Conservation (phyloP, 1,140 invertebrate species). For the Drosophila nikananu region DNA sequence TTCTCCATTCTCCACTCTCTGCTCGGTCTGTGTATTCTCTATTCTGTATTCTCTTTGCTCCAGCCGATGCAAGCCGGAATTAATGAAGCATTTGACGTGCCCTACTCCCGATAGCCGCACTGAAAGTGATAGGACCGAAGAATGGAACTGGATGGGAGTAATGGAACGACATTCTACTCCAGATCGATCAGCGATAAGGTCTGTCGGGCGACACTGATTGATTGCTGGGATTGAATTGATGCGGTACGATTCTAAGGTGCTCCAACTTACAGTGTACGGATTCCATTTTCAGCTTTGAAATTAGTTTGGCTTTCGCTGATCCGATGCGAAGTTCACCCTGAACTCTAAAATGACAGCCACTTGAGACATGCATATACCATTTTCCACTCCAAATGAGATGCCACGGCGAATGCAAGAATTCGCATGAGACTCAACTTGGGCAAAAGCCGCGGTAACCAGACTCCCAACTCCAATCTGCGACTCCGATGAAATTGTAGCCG, state of each 20-base stretch:
- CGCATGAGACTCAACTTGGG: slow-evolving; percentile 18
- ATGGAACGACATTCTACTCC: slow-evolving; percentile 17
- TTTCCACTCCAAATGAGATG: slow-evolving; percentile 7
- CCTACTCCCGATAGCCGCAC: slow-evolving; percentile 61
- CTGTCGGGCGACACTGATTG: slow-evolving; percentile 36
- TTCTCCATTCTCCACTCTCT: not conserved
- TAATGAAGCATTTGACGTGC: slow-evolving; percentile 72
- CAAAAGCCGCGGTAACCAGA: slow-evolving; percentile 34
- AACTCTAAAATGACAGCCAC: slow-evolving; percentile 19
- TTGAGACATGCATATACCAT: slow-evolving; percentile 5
- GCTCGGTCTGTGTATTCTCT: not conserved
- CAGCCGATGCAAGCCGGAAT: slow-evolving; percentile 40
- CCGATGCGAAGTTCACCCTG: slow-evolving; percentile 6
- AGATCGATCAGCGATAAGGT: slow-evolving; percentile 39
- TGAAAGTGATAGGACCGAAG: slow-evolving; percentile 56
- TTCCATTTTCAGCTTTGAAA: not conserved
- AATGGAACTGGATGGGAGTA: slow-evolving; percentile 33
- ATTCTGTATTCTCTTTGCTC: not conserved
- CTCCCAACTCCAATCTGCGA: slow-evolving; percentile 19
- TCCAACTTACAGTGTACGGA: slow-evolving; percentile 3
- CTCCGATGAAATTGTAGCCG: slow-evolving; percentile 48
- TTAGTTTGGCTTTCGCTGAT: slow-evolving; percentile 15
- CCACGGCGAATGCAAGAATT: slow-evolving; percentile 34
- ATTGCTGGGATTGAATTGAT: slow-evolving; percentile 10
- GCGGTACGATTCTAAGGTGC: slow-evolving; percentile 3